Evolutionary conservation across 1,140 invertebrate species (phyloP).

Genomic region (Drosophila sturtevanti): DNA sequence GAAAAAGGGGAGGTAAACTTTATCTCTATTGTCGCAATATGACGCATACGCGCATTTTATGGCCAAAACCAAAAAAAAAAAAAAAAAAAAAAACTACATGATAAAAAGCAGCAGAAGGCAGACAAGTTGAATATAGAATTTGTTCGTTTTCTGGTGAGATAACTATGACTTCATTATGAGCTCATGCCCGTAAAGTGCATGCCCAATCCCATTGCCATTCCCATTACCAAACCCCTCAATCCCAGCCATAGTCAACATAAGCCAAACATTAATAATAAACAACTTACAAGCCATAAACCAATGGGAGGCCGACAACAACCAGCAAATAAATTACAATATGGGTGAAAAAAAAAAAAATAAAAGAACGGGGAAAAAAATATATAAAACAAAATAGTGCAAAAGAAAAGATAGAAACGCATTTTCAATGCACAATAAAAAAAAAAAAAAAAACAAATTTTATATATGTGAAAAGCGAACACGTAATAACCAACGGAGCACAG

Average conservation of each 20-base stretch:
- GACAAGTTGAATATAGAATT: neutral
- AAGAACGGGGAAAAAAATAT: conserved; percentile 35
- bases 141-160: conserved; percentile 24
- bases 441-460: conserved; percentile 11
- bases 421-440: conserved; percentile 26
- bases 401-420: conserved; percentile 54
- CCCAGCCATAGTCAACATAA: conserved; percentile 49
- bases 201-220: conserved; percentile 14
- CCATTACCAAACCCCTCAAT: conserved; percentile 18
- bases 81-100: conserved; percentile 35
- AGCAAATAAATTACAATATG: conserved; percentile 62
- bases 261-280: conserved; percentile 79
- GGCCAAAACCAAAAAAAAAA: conserved; percentile 36
- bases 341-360: conserved; percentile 45
- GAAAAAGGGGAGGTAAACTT: neutral
- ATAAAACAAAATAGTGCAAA: conserved; percentile 43
- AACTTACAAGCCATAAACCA: conserved; percentile 79
- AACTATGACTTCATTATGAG: conserved; percentile 73
- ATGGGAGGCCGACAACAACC: conserved; percentile 59
- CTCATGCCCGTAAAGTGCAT: conserved; percentile 70
- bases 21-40: conserved; percentile 58
- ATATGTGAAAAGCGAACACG: neutral
- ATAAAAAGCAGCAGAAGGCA: conserved; percentile 34
- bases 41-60: conserved; percentile 69
- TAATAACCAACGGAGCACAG: conserved; percentile 39